phyloP scores from a whole-genome alignment of 1,140 invertebrate species.

The Chrysoperla carnea region DNA sequence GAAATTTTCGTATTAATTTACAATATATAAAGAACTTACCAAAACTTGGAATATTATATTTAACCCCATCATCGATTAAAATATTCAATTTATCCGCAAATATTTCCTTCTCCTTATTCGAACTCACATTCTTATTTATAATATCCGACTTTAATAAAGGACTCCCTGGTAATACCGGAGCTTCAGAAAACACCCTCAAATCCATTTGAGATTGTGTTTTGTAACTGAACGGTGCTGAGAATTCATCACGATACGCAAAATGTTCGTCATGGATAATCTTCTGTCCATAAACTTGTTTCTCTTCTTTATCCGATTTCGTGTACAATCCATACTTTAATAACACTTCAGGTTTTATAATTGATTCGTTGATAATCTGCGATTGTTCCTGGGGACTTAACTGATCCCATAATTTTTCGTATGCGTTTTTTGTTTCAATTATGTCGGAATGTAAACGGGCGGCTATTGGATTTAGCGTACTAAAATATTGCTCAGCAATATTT shows the following conservation, averaged over 20 bases:
- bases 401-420: conserved; percentile 52
- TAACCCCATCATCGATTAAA: too few species aligned
- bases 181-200: conserved; percentile 30
- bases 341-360: conserved; percentile 55
- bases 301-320: conserved; percentile 23
- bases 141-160: conserved; percentile 9
- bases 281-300: conserved; percentile 25
- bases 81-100: too few species aligned
- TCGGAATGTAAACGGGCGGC: conserved; percentile 48
- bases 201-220: conserved; percentile 62
- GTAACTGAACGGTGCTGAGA: conserved; percentile 62
- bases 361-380: conserved; percentile 54
- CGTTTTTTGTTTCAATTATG: conserved; percentile 42
- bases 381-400: conserved; percentile 44
- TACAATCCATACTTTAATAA: conserved; percentile 42
- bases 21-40: too few species aligned
- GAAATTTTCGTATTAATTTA: too few species aligned
- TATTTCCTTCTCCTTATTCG: too few species aligned
- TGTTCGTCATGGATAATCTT: conserved; percentile 31
- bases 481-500: conserved; percentile 44
- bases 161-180: conserved; percentile 14
- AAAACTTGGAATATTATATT: too few species aligned
- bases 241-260: conserved; percentile 47
- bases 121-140: too few species aligned
- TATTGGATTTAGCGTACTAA: conserved; percentile 46